phyloP scores from a whole-genome alignment of 2,113 vertebrate species.

The Vulpes vulpes region DNA sequence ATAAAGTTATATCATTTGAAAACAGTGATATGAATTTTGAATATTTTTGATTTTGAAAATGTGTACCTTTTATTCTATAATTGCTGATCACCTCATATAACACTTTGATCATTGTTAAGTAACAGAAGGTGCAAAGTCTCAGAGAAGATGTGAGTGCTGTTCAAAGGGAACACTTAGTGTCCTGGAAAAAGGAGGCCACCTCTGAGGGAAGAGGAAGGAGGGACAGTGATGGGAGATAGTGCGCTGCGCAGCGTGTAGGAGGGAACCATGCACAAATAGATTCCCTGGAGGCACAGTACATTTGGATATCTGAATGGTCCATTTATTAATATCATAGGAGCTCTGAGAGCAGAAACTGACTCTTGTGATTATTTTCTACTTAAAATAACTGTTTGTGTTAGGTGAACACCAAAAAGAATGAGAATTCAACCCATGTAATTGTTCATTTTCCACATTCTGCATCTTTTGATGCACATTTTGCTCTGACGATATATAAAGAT shows the following conservation, averaged over 20 bases:
- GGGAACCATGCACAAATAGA: not conserved
- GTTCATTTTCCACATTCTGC: constrained; percentile 42
- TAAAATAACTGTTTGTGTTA: constrained; percentile 36
- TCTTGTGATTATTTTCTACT: not conserved
- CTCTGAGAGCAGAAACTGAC: not conserved
- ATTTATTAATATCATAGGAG: not conserved
- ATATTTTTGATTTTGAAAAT: not conserved
- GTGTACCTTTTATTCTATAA: not conserved
- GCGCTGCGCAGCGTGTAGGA: not conserved
- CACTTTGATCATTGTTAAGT: not conserved
- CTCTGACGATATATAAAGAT: not conserved
- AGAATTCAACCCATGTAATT: constrained; percentile 34
- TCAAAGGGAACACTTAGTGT: not conserved
- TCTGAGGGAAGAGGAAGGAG: not conserved
- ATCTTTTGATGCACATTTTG: constrained; percentile 5
- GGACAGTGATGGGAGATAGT: not conserved
- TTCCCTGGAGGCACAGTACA: too few relatives aligned
- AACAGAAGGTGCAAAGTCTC: not conserved
- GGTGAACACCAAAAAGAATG: not conserved
- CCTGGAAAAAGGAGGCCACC: not conserved
- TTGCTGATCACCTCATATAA: not conserved
- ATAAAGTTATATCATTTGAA: not conserved
- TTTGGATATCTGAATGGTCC: not conserved
- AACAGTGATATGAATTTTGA: not conserved
- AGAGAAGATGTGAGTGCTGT: not conserved